These are phyloP conservation scores for Pogonomyrmex californicus DNA, from an alignment of 1,140 invertebrate genomes.

Conservation along the genomic window DNA sequence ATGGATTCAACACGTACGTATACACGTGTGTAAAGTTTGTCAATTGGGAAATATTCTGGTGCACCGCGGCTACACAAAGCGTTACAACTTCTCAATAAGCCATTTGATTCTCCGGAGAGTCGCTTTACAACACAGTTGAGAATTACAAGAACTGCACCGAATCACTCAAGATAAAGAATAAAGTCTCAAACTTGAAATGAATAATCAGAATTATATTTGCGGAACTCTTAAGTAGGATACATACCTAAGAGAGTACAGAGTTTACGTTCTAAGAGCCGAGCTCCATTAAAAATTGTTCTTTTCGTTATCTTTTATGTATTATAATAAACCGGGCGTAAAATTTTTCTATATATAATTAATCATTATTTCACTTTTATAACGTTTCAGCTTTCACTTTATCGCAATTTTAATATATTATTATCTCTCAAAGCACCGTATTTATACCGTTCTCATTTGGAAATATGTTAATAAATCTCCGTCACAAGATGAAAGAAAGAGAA, in stretches of 20 bases:
- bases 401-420: not conserved
- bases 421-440: conserved; percentile 5
- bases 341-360: not conserved
- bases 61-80: not conserved
- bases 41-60: conserved; percentile 56
- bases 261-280: not conserved
- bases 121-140: conserved; percentile 34
- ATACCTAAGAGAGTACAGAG: not conserved
- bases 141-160: conserved; percentile 11
- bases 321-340: not conserved
- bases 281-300: not conserved
- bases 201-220: not conserved
- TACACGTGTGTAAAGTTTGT: conserved; percentile 40
- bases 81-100: conserved; percentile 36
- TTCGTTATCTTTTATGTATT: not conserved
- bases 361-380: not conserved
- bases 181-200: conserved; percentile 15
- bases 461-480: conserved; percentile 47
- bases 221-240: not conserved
- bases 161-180: conserved; percentile 8
- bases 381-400: not conserved
- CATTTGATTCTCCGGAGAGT: conserved; percentile 33
- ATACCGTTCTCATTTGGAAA: conserved; percentile 12
- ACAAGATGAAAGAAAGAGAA: not conserved
- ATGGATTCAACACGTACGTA: not conserved